These are phyloP conservation scores for Oreohelix idahoensis DNA, from an alignment of 1,140 invertebrate genomes.

Conservation along the genomic window DNA sequence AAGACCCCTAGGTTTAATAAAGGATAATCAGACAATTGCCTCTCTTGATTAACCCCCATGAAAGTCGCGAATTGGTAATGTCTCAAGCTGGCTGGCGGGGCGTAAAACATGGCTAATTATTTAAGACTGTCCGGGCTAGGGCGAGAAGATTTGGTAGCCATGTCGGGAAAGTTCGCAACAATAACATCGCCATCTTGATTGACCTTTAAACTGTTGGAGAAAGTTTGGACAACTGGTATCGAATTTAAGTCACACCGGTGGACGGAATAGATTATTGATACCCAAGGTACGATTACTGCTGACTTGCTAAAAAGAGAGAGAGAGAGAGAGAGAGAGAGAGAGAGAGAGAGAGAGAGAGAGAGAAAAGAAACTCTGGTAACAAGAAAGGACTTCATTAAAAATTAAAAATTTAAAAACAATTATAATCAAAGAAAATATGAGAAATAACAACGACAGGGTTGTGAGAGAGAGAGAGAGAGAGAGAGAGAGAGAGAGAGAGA, in stretches of 20 bases:
- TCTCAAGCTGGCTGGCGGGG: neutral
- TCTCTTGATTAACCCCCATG: neutral
- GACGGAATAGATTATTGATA: neutral
- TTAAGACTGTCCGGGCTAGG: neutral
- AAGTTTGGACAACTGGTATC: neutral
- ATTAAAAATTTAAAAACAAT: too few species aligned
- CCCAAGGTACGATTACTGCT: neutral
- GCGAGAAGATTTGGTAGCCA: neutral
- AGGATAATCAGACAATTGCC: neutral
- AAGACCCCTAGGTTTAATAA: neutral
- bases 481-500: slow-evolving; percentile 22
- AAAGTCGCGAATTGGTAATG: neutral
- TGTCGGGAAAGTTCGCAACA: neutral
- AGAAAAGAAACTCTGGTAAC: neutral
- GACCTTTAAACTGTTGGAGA: neutral
- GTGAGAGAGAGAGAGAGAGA: slow-evolving; percentile 22
- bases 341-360: too few species aligned
- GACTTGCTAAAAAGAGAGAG: too few species aligned
- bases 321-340: too few species aligned
- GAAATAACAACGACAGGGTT: too few species aligned
- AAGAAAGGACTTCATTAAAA: too few species aligned
- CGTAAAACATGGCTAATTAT: neutral
- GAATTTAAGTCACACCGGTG: neutral
- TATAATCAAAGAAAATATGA: too few species aligned
- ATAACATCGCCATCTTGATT: slow-evolving; percentile 4